Base-by-base conservation (phyloP, 2,797 vertebrate species). In the Lateolabrax maculatus region DNA sequence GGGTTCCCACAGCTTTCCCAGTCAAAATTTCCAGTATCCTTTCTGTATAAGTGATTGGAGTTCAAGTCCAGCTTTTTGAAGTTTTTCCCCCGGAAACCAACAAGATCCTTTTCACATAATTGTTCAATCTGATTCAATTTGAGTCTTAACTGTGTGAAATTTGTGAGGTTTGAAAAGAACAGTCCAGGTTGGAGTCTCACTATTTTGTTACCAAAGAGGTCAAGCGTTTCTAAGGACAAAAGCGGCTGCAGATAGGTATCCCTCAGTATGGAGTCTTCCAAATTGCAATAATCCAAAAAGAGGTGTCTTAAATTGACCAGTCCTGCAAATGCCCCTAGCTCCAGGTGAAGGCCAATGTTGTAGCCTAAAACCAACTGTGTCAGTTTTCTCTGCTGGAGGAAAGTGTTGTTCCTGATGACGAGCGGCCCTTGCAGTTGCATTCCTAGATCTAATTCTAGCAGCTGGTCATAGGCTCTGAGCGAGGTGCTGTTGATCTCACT, bases 1-100 rank as follows among this genome's bases (percentile, higher is more conserved):
- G 97, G 97, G 85, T 97, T 98, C 73, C 91, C 91, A 43, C 97
- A 98, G 7, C 29, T 74, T 25, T 63, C 61, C 96, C 95, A 96
- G 81, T 90, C 77, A 21, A 67, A 63, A 1, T 78, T 13, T 3
- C 0, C 1, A 0, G 39, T 3, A n/a, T 51, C 55, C 31, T 52
- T 80, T 3, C 1, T n/a, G 10, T 60, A 72, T 4, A 97, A 63
- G 0, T 0, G 0, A 71, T 94, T 96, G 2, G 44, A 53, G 0
- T 44, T 4, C 9, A 99, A 81, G 9, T 76, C 93, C 4, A 99
- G 81, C 2, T 83, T 3, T 0, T 11, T 23, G n/a, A 98, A 95
- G 0, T 21, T 25, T 89, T 96, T 98, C 18, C 96, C 95, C 56
- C 15, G 93, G 83, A 99, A 97, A 34, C 93, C 94, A 53, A 75